phyloP scores from a whole-genome alignment of 2,888 invertebrate species.

The Taenaris catops region DNA sequence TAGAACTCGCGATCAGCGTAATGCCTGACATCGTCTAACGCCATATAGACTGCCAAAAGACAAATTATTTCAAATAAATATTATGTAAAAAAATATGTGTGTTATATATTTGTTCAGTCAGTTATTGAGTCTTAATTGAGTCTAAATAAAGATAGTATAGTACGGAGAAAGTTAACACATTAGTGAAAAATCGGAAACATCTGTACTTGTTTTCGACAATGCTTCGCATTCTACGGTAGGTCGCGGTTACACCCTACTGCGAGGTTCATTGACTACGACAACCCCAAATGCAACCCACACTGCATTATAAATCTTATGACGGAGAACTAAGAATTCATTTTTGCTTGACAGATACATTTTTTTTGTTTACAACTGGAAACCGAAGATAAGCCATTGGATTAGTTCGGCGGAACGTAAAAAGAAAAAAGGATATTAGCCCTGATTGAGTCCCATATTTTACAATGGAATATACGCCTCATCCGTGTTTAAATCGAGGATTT shows the following conservation, averaged over 20 bases:
- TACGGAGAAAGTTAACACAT: no score
- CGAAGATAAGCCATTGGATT: constrained; percentile 68
- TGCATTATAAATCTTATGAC: constrained; percentile 30
- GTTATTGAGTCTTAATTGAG: no score
- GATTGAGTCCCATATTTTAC: constrained; percentile 38
- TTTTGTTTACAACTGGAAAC: constrained; percentile 53
- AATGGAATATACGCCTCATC: constrained; percentile 11
- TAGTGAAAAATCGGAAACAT: no score
- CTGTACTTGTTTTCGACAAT: constrained; percentile 36
- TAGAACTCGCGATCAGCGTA: no score
- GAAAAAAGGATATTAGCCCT: constrained; percentile 52
- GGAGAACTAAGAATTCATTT: constrained; percentile 1
- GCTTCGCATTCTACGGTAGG: constrained; percentile 59
- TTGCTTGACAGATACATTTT: neutral
- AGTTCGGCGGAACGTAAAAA: constrained; percentile 56
- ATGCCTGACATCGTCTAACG: no score
- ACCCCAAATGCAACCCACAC: constrained; percentile 34
- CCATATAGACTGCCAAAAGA: no score
- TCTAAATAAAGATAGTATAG: no score
- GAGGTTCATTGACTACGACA: constrained; percentile 61
- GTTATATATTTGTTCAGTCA: no score
- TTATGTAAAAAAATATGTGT: no score
- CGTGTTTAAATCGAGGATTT: constrained; percentile 3
- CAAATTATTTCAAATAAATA: no score
- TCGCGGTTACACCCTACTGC: constrained; percentile 54